Conservation (phyloP, 2,888 invertebrate species). For the Galeopsomyia nigrocyanea region DNA sequence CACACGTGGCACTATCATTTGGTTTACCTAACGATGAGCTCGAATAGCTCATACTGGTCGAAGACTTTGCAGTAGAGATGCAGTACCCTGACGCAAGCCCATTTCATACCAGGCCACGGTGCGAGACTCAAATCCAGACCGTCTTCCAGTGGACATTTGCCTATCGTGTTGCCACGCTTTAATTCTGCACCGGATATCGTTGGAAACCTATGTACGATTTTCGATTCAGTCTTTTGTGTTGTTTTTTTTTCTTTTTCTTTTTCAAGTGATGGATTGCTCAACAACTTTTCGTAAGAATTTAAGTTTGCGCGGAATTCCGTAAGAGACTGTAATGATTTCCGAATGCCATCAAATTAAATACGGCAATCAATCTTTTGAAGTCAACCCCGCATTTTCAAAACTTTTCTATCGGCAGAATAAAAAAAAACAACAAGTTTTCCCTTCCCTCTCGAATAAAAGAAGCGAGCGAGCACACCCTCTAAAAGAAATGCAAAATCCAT, state of each 20-base stretch:
- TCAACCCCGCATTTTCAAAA: too few relatives aligned
- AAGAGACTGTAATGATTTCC: too few relatives aligned
- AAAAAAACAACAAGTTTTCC: too few relatives aligned
- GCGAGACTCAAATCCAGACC: constrained; percentile 71
- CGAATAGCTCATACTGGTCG: constrained; percentile 83
- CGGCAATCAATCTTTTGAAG: too few relatives aligned
- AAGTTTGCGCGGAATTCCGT: too few relatives aligned
- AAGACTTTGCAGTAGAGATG: constrained; percentile 91
- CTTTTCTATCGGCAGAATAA: too few relatives aligned
- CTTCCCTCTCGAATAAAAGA: too few relatives aligned
- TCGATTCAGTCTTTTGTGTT: neutral
- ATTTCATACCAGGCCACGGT: constrained; percentile 87
- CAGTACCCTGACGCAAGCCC: constrained; percentile 86
- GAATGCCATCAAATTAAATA: too few relatives aligned
- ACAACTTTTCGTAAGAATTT: too few relatives aligned
- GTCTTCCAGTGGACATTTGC: constrained; percentile 69
- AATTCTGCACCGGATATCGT: constrained; percentile 64
- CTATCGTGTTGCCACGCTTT: constrained; percentile 60
- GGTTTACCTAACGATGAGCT: constrained; percentile 82
- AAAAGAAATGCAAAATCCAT: neutral
- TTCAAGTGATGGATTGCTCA: too few relatives aligned
- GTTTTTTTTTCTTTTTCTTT: too few relatives aligned
- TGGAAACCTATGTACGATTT: constrained; percentile 54
- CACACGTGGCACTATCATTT: neutral
- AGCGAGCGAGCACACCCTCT: neutral